These are phyloP conservation scores for Jacana jacana DNA, from an alignment of 2,113 vertebrate genomes.

Conservation along the genomic window DNA sequence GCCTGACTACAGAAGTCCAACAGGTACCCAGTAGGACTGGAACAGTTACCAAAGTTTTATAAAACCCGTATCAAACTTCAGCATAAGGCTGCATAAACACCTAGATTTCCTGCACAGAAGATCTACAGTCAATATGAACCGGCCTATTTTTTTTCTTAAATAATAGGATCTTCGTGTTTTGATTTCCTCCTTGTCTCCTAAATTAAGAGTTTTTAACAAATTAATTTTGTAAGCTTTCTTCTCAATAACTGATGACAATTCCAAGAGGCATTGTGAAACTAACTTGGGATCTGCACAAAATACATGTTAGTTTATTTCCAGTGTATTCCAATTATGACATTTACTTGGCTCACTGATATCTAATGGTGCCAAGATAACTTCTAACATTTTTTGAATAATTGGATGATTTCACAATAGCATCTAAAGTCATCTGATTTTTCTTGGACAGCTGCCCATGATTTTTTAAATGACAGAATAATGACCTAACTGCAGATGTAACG, in stretches of 20 bases:
- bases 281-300: background rate
- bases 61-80: background rate
- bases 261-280: constrained; percentile 37
- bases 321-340: constrained; percentile 32
- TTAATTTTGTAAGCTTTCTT: background rate
- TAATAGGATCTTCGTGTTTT: background rate
- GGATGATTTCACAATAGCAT: constrained; percentile 27
- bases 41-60: background rate
- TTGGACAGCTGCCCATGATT: background rate
- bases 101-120: background rate
- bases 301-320: constrained; percentile 12
- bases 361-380: constrained; percentile 23
- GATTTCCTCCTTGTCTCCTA: background rate
- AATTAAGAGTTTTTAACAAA: background rate
- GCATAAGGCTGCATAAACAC: background rate
- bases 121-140: background rate
- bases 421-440: constrained; percentile 2
- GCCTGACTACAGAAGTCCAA: background rate
- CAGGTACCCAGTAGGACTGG: accelerated
- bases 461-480: constrained; percentile 39
- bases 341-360: constrained; percentile 9
- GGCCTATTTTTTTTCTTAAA: background rate
- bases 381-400: constrained; percentile 54
- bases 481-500: constrained; percentile 1
- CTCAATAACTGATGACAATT: background rate